Percentiles rank a stretch among this genome's conserved stretches.
These are phyloP conservation scores for Sarcophaga subvicina DNA, from an alignment of 2,888 invertebrate genomes.

Conservation along the genomic window DNA sequence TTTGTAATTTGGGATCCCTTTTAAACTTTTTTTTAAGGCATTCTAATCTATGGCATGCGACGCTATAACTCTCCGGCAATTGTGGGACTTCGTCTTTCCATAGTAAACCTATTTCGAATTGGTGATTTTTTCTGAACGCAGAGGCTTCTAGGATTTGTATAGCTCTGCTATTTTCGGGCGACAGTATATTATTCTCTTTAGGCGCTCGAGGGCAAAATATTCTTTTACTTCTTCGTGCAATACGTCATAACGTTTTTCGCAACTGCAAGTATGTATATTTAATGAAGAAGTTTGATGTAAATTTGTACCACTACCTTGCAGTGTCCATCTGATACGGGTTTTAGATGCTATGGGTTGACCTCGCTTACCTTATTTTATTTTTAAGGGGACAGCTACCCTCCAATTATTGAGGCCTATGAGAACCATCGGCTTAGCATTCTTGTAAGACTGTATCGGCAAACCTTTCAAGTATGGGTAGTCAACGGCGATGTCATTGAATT, in stretches of 20 bases:
- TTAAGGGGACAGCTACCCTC: neutral
- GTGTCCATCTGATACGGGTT: too few species aligned
- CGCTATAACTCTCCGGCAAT: slow-evolving; percentile 55
- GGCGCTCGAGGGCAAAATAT: too few species aligned
- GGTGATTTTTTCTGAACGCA: slow-evolving; percentile 4
- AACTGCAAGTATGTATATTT: too few species aligned
- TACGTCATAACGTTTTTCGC: too few species aligned
- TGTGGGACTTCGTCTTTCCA: slow-evolving; percentile 53
- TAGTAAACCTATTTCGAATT: slow-evolving; percentile 52
- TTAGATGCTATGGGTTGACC: slow-evolving; percentile 35
- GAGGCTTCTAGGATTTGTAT: slow-evolving; percentile 49
- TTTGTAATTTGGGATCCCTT: slow-evolving; percentile 32
- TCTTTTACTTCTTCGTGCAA: too few species aligned
- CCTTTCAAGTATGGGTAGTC: slow-evolving; percentile 33
- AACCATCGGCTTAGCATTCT: slow-evolving; percentile 41
- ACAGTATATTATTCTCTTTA: slow-evolving; percentile 4
- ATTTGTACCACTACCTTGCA: too few species aligned
- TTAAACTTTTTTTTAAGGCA: slow-evolving; percentile 63
- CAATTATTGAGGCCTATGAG: slow-evolving; percentile 34
- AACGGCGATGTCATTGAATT: slow-evolving; percentile 19
- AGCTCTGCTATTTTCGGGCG: slow-evolving; percentile 52
- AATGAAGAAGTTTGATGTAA: too few species aligned
- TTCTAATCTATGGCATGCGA: slow-evolving; percentile 36
- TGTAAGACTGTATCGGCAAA: slow-evolving; percentile 33
- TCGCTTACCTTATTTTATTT: slow-evolving; percentile 37